A percentile compares a stretch with the other conserved stretches of the same genome.
Evolutionary conservation across 2,888 invertebrate genomes (phyloP).

Genomic region (Nasonovia ribisnigri): DNA sequence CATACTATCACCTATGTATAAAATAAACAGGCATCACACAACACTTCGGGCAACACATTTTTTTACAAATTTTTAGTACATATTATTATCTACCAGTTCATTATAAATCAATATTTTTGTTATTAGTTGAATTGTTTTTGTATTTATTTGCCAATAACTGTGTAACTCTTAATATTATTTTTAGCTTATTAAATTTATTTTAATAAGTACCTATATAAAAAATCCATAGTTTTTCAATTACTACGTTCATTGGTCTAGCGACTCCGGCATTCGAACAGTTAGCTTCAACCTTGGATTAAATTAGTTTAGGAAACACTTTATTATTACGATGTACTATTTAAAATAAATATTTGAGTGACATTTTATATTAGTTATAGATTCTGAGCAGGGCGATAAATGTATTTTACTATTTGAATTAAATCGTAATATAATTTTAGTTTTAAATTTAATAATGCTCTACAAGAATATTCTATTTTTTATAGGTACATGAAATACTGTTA

Average conservation of each 20-base stretch:
- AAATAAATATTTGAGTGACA: not conserved
- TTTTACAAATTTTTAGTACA: not conserved
- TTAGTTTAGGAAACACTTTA: constrained; percentile 30
- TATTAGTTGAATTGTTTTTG: not conserved
- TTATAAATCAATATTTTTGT: not conserved
- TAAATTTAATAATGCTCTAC: not conserved
- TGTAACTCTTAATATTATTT: not conserved
- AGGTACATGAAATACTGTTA: not conserved
- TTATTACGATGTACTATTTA: not conserved
- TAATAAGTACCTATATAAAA: not conserved
- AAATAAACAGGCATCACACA: not conserved
- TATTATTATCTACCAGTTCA: not conserved
- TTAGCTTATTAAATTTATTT: not conserved
- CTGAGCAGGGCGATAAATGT: not conserved
- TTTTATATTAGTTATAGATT: not conserved
- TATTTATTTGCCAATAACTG: not conserved
- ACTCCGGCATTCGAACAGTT: not conserved
- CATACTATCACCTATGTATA: not conserved
- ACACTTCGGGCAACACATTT: not conserved
- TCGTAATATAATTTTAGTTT: not conserved
- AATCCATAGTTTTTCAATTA: constrained; percentile 27
- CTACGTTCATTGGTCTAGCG: not conserved
- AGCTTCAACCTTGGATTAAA: constrained; percentile 36
- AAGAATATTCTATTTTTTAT: not conserved
- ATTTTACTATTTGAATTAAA: not conserved